Conservation (phyloP, 2,888 invertebrate genomes). For the Xanthia togata region DNA sequence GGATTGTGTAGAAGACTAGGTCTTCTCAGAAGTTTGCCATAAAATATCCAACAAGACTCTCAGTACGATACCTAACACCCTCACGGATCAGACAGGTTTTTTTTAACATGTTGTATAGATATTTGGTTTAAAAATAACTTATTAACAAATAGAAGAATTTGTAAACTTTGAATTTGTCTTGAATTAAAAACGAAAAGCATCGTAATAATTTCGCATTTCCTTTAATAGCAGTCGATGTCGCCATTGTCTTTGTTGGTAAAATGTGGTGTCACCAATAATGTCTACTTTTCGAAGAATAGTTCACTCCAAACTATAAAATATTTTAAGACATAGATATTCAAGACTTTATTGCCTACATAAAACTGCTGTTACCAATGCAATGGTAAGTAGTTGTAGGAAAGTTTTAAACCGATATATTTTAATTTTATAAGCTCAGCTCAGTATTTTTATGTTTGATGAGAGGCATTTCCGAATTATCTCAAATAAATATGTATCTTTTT, state of each 20-base stretch:
- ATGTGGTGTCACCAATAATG: neutral
- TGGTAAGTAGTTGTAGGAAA: neutral
- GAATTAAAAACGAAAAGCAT: neutral
- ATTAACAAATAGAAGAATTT: neutral
- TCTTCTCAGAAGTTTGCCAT: no score
- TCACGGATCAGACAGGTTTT: no score
- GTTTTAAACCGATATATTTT: neutral
- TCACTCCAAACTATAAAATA: conserved; percentile 3
- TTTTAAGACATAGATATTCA: conserved; percentile 4
- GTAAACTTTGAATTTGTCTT: neutral
- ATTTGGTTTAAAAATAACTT: neutral
- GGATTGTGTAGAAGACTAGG: no score
- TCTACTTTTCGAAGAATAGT: neutral
- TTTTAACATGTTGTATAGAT: neutral
- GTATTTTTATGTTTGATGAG: neutral
- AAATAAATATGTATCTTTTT: no score
- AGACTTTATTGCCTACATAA: conserved; percentile 9
- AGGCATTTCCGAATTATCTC: no score
- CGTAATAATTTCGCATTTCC: neutral
- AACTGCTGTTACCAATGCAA: neutral
- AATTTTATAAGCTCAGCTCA: conserved; percentile 8
- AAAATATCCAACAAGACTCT: no score
- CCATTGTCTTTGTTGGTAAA: neutral
- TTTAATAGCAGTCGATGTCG: neutral
- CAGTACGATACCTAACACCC: no score